Conservation (phyloP, 1,140 invertebrate genomes). For the Heliothis subflexa region DNA sequence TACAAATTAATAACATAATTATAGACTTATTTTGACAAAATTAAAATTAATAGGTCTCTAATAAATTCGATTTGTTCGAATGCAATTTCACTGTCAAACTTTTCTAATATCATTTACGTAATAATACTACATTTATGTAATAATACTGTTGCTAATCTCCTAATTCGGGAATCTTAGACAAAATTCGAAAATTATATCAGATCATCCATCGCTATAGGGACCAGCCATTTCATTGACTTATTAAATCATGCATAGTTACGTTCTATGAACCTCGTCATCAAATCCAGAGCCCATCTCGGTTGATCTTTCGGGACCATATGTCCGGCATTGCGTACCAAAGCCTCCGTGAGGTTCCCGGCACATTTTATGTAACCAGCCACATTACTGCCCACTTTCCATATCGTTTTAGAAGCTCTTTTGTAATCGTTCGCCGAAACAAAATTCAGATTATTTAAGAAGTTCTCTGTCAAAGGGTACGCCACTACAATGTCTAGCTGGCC, state of each 20-base stretch:
- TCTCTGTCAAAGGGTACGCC: conserved; percentile 91
- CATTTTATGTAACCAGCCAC: conserved; percentile 91
- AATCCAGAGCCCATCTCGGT: conserved; percentile 90
- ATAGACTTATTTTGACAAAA: too few species aligned
- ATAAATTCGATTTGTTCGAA: too few species aligned
- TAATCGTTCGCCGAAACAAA: conserved; percentile 89
- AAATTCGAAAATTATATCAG: too few species aligned
- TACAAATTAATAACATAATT: too few species aligned
- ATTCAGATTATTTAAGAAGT: conserved; percentile 89
- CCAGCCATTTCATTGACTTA: not conserved
- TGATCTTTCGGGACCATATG: conserved; percentile 94
- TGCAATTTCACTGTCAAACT: too few species aligned
- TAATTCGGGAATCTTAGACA: too few species aligned
- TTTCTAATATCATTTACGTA: too few species aligned
- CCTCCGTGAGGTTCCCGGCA: conserved; percentile 91
- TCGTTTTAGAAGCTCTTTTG: conserved; percentile 86
- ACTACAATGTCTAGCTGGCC: conserved; percentile 94
- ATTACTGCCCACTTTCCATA: conserved; percentile 89
- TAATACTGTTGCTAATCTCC: too few species aligned
- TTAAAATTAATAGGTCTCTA: too few species aligned
- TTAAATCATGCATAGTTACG: conserved; percentile 48
- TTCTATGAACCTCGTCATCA: conserved; percentile 92
- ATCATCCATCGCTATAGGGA: too few species aligned
- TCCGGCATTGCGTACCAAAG: conserved; percentile 91
- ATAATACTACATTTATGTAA: too few species aligned